Evolutionary conservation across 2,888 invertebrate species (phyloP).

Genomic region (Silvanus unidentatus): DNA sequence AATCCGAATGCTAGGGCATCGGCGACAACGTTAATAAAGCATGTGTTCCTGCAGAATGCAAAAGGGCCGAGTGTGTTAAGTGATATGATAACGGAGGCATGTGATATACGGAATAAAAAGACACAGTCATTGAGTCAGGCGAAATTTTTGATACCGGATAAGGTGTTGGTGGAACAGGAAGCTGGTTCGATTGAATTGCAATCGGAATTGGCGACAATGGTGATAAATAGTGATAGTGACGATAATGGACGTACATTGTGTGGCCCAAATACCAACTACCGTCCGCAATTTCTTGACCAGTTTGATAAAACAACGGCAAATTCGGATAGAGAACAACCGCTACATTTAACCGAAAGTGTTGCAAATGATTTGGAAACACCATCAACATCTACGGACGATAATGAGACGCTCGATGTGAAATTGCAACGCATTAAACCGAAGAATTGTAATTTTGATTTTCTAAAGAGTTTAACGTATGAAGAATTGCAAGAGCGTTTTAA

Average conservation of each 20-base stretch:
- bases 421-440: constrained; percentile 27
- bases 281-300: constrained; percentile 90
- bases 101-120: constrained; percentile 83
- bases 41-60: constrained; percentile 74
- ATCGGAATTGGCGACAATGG: constrained; percentile 91
- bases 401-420: constrained; percentile 26
- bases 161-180: constrained; percentile 57
- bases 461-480: constrained; percentile 45
- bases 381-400: neutral
- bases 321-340: neutral
- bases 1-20: constrained; percentile 93
- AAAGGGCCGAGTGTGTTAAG: constrained; percentile 80
- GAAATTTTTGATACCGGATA: constrained; percentile 46
- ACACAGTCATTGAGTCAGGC: constrained; percentile 37
- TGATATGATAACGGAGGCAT: constrained; percentile 90
- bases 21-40: constrained; percentile 79
- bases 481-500: constrained; percentile 90
- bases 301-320: constrained; percentile 63
- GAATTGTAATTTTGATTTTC: constrained; percentile 28
- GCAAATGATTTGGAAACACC: neutral
- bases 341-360: neutral
- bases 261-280: constrained; percentile 76
- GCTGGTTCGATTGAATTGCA: constrained; percentile 58
- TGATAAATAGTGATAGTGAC: constrained; percentile 80
- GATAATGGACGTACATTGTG: constrained; percentile 87